Evolutionary conservation across 2,888 invertebrate species (phyloP).

Genomic region (Drosophila tanythrix): DNA sequence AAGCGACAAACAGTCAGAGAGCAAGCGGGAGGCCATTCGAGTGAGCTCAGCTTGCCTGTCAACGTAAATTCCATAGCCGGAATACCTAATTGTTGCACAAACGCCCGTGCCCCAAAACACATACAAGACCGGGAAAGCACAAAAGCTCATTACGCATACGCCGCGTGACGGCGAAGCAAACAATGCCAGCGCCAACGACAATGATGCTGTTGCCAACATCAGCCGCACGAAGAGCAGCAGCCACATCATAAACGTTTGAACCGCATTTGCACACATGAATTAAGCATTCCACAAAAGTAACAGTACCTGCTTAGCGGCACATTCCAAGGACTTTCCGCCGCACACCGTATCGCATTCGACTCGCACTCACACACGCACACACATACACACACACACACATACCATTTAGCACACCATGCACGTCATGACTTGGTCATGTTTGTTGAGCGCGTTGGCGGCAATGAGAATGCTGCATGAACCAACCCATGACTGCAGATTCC

Average conservation of each 20-base stretch:
- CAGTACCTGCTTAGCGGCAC: constrained; percentile 48
- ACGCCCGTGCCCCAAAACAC: constrained; percentile 39
- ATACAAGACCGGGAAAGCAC: constrained; percentile 20
- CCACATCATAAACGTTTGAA: constrained; percentile 75
- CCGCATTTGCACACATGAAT: constrained; percentile 76
- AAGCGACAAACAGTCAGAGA: no score
- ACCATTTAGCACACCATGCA: constrained; percentile 38
- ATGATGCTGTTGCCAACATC: constrained; percentile 15
- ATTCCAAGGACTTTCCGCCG: constrained; percentile 46
- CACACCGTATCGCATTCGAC: constrained; percentile 27
- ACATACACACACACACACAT: not conserved
- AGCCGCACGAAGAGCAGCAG: constrained; percentile 15
- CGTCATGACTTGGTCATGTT: constrained; percentile 63
- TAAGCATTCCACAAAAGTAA: constrained; percentile 77
- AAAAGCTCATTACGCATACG: constrained; percentile 75
- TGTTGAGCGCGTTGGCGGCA: constrained; percentile 46
- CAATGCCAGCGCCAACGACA: constrained; percentile 52
- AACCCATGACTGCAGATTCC: constrained; percentile 48
- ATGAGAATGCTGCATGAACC: constrained; percentile 31
- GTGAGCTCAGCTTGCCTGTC: constrained; percentile 25
- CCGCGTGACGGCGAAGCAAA: constrained; percentile 64
- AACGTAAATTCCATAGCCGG: constrained; percentile 56
- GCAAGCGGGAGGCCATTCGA: constrained; percentile 16
- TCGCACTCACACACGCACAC: constrained; percentile 11
- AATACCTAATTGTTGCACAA: constrained; percentile 74